Base-by-base conservation (phyloP, 2,888 invertebrate genomes). In the Chloroclystis v-ata region DNA sequence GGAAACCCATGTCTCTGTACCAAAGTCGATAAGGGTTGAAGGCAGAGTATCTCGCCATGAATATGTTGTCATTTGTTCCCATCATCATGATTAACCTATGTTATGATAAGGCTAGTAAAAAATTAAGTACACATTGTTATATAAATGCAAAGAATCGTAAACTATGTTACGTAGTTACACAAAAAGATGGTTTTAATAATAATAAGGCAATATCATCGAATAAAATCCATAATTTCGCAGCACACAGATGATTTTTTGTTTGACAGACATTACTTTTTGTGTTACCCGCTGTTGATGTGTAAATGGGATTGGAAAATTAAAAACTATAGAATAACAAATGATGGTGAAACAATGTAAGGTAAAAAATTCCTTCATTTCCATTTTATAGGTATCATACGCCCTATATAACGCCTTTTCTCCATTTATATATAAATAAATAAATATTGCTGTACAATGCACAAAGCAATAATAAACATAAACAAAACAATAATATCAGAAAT, bases 1-100 rank as follows among this genome's bases (percentile, higher is more conserved):
- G 83, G 52, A 89, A 86, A 6, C 93, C 93, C 56, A 90, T 79
- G 72, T 93, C 93, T 49, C 92, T 84, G 42, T 90, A 87, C 41
- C 90, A 78, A 47, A 92, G 72, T 82, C 92, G 90, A 56, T 84
- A 82, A 47, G 89, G 89, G 59, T 83, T 89, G 58, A 88, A 87
- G 32, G 85, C 85, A 4, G 87, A 86, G 55, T 84, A 72, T 60
- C 70, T 79, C 48, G 80, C 75, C 79, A 80, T 79, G 57, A 82
- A 80, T 47, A 63, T 59, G 58, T 72, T 68, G 56, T 78, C 77
- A 60, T 69, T 75, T 59, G 68, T 76, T 55, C 73, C 76, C 83
- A 82, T 83, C 61, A 69, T 75, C 57, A 50, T 54, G 57, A 57
- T 47, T 54, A 38, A 48, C 42, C 48, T 52, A 26, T 35, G 10